These are phyloP conservation scores for Colossoma macropomum DNA, from an alignment of 2,113 vertebrate genomes.

Conservation along the genomic window DNA sequence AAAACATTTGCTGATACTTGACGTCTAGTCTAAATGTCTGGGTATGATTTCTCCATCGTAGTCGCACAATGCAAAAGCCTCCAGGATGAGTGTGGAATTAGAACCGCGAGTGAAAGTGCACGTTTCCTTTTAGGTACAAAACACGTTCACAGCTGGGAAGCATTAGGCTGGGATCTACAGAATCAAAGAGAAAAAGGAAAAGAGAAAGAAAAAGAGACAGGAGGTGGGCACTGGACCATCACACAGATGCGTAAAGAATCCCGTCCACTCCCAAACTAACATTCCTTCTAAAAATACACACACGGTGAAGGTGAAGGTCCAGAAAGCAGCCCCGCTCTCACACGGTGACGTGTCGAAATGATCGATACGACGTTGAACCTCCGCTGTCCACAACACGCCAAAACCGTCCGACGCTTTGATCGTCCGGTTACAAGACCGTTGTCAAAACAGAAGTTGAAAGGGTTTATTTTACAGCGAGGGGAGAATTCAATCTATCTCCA, in stretches of 20 bases:
- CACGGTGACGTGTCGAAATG: constrained; percentile 24
- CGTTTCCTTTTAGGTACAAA: constrained; percentile 38
- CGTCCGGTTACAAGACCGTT: constrained; percentile 42
- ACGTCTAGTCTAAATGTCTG: not conserved
- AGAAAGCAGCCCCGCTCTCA: not conserved
- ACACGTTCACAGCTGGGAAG: constrained; percentile 46
- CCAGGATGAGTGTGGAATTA: constrained; percentile 6
- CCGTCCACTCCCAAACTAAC: constrained; percentile 46
- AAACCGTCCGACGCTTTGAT: constrained; percentile 35
- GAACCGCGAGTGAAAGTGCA: not conserved
- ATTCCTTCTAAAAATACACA: constrained; percentile 56
- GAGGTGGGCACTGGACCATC: constrained; percentile 38
- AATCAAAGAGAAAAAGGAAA: constrained; percentile 21
- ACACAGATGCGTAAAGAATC: constrained; percentile 38
- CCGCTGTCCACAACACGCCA: not conserved
- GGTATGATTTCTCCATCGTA: constrained; percentile 8
- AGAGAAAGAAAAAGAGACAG: constrained; percentile 1
- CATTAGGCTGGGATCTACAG: constrained; percentile 23
- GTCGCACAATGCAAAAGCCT: not conserved
- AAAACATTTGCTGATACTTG: no score
- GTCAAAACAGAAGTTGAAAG: constrained; percentile 46
- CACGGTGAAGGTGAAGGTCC: not conserved
- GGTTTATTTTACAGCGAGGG: constrained; percentile 43
- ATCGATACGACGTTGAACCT: not conserved
- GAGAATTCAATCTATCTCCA: constrained; percentile 45